A percentile compares a stretch with the other conserved stretches of the same genome.
phyloP scores from a whole-genome alignment of 1,140 invertebrate species.

The Lordiphosa mommai region DNA sequence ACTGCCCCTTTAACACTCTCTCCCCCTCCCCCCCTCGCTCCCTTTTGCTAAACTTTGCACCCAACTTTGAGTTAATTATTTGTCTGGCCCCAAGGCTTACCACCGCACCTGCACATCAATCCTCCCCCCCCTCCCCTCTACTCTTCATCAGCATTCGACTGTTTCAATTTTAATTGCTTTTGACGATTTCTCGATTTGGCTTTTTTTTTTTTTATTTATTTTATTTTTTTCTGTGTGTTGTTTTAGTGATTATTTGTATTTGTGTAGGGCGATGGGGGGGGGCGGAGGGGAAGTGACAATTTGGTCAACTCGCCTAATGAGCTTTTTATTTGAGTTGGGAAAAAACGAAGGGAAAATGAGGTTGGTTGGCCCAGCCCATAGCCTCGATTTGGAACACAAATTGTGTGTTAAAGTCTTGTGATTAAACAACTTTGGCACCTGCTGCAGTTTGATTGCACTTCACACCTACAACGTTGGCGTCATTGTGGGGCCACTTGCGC shows the following conservation, averaged over 20 bases:
- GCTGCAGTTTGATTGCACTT: slow-evolving; percentile 63
- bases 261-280: not conserved
- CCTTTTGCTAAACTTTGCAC: slow-evolving; percentile 15
- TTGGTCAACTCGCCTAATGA: slow-evolving; percentile 65
- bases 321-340: slow-evolving; percentile 59
- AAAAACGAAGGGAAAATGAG: slow-evolving; percentile 4
- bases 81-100: slow-evolving; percentile 28
- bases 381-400: slow-evolving; percentile 45
- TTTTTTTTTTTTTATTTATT: slow-evolving; percentile 5
- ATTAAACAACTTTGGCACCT: slow-evolving; percentile 70
- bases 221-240: slow-evolving; percentile 2
- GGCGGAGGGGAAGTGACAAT: slow-evolving; percentile 45
- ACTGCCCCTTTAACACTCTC: not conserved
- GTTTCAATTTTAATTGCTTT: slow-evolving; percentile 68
- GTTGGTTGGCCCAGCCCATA: slow-evolving; percentile 10
- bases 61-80: slow-evolving; percentile 50
- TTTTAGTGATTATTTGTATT: slow-evolving; percentile 24
- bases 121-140: not conserved
- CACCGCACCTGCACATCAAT: slow-evolving; percentile 10
- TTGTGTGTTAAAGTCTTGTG: slow-evolving; percentile 63
- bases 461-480: slow-evolving; percentile 42
- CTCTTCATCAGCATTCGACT: slow-evolving; percentile 32
- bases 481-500: slow-evolving; percentile 40
- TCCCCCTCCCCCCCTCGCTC: slow-evolving; percentile 1
- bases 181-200: slow-evolving; percentile 21